Evolutionary conservation across 1,140 invertebrate species (phyloP), one percentile per base, ranked within the genome.

Genomic region (Leptoteleia sp.): DNA sequence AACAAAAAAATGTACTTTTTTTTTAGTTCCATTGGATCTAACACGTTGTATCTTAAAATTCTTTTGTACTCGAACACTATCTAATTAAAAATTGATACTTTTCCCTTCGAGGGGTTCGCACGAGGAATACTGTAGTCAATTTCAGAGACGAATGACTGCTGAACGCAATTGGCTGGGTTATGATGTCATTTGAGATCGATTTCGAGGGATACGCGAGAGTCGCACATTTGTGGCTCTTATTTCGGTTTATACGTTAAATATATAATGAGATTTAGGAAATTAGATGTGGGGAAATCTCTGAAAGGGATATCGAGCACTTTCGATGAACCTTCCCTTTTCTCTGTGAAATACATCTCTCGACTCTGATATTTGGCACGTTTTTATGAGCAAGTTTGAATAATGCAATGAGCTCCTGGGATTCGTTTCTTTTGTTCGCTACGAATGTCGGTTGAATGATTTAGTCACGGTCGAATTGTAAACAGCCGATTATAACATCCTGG

Each of bases 351-450:
- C 76, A 79, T 79, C 64, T 64, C 64, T 50, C 50, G 22, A n/a
- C 47, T 68, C 37, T 64, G 47, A 70, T 73, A 79, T 79, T 70
- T 73, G 76, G 64, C 68, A 71, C 70, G 64, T 75, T 75, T 79
- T 79, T 79, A 79, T 57, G 65, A 70, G 29, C 12, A 71, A 40
- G 52, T 80, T 68, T 80, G 65, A 71, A 75, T 75, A 80, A 76
- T 80, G 61, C 61, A 80, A 61, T 52, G 45, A 65, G 29, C 65
- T 62, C 27, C 40, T 57, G 71, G 47, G 71, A 76, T 72, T 55
- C 38, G 45, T 3, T 67, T 59, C 65, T 67, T 76, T 80, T 72
- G 65, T 76, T 72, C 47, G 61, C 12, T 27, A 55, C 42, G 54
- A 57, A 54, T 55, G 33, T 38, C 42, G 55, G 67, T 47, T 45